Percentiles rank a stretch among this genome's conserved stretches.
Evolutionary conservation across 2,888 invertebrate species (phyloP).

Genomic region (Saturnia pavonia): DNA sequence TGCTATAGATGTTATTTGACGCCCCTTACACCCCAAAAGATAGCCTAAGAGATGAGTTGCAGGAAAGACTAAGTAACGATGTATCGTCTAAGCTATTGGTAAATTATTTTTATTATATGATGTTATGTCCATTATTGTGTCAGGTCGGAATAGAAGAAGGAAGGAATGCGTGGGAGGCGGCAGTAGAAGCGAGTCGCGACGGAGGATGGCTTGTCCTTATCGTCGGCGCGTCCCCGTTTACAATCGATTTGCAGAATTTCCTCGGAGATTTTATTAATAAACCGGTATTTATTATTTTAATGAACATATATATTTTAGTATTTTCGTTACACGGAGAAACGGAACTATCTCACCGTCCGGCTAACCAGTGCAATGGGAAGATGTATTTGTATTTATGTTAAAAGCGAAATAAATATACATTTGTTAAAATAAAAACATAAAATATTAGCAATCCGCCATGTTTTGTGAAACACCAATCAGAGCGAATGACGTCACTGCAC

Average conservation of each 20-base stretch:
- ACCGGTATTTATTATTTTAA: conserved; percentile 36
- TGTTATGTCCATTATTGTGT: background rate
- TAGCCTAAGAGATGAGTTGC: background rate
- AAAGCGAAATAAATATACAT: too few relatives aligned
- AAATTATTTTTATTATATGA: background rate
- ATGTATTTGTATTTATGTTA: too few relatives aligned
- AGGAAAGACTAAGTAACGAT: background rate
- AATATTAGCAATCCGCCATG: too few relatives aligned
- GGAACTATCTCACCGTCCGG: too few relatives aligned
- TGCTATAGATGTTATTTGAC: too few relatives aligned
- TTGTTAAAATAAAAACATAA: too few relatives aligned
- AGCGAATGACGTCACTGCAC: too few relatives aligned
- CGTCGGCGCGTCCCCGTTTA: conserved; percentile 67
- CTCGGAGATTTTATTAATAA: conserved; percentile 42
- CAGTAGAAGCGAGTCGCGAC: conserved; percentile 46
- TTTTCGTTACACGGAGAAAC: too few relatives aligned
- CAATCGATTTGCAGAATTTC: conserved; percentile 56
- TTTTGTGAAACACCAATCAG: too few relatives aligned
- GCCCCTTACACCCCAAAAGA: too few relatives aligned
- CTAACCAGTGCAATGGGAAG: too few relatives aligned
- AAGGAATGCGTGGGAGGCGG: conserved; percentile 50
- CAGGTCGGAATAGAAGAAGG: conserved; percentile 67
- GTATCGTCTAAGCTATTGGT: background rate
- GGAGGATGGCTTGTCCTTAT: conserved; percentile 64
- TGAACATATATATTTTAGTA: background rate